A percentile compares a stretch with the other conserved stretches of the same genome.
phyloP scores from a whole-genome alignment of 2,113 vertebrate species.

The Corythornis madagascariensis region DNA sequence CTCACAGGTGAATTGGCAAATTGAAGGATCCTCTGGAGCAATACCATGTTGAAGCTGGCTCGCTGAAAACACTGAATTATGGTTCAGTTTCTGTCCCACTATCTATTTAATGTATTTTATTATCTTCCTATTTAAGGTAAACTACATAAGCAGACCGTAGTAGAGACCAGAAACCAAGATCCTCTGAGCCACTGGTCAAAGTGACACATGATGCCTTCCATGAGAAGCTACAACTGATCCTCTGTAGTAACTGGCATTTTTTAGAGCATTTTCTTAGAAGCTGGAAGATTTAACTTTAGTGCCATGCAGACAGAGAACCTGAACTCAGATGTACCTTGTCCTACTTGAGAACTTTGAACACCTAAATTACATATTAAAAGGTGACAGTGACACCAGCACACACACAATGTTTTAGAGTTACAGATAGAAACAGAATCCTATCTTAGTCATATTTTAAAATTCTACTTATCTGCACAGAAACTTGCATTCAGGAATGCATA shows the following conservation, averaged over 20 bases:
- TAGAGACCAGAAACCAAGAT: not conserved
- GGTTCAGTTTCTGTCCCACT: not conserved
- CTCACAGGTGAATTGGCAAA: not conserved
- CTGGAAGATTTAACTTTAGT: not conserved
- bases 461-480: not conserved
- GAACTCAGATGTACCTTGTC: not conserved
- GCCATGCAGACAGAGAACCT: not conserved
- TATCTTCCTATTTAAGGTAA: not conserved
- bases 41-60: not conserved
- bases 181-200: not conserved
- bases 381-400: not conserved
- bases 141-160: not conserved
- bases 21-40: not conserved
- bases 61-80: not conserved
- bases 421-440: not conserved
- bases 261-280: not conserved
- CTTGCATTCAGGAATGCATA: not conserved
- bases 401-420: fast-evolving
- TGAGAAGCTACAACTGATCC: not conserved
- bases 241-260: not conserved
- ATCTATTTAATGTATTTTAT: not conserved
- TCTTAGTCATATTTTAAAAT: not conserved
- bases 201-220: not conserved
- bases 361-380: not conserved
- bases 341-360: not conserved